A percentile compares a stretch with the other conserved stretches of the same genome.
Evolutionary conservation across 2,113 vertebrate genomes (phyloP).

Genomic region (Phrynocephalus versicolor): DNA sequence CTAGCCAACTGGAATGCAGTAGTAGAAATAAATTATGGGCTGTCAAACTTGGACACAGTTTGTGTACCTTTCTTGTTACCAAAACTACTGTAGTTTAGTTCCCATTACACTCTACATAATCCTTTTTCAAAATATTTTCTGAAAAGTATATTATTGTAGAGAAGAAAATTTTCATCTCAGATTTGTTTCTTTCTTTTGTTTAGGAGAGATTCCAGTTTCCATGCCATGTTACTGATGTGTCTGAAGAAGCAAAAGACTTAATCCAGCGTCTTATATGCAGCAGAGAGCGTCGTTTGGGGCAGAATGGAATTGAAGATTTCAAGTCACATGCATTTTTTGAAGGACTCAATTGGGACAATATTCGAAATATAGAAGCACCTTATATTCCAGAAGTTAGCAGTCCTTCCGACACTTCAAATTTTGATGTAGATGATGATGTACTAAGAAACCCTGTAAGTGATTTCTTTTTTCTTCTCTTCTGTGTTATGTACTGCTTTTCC

Average conservation of each 20-base stretch:
- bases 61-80: not conserved
- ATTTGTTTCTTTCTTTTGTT: not conserved
- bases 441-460: slow-evolving; percentile 90
- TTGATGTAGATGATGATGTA: slow-evolving; percentile 95
- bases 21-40: not conserved
- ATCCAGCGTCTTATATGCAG: slow-evolving; percentile 95
- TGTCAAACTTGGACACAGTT: not conserved
- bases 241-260: slow-evolving; percentile 93
- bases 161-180: not conserved
- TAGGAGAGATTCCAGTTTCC: slow-evolving; percentile 98
- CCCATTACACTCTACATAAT: not conserved
- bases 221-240: slow-evolving; percentile 89
- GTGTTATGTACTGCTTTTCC: not conserved
- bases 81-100: not conserved
- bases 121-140: not conserved
- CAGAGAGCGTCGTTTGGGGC: slow-evolving; percentile 87
- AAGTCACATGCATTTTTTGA: slow-evolving; percentile 90
- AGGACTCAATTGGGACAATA: slow-evolving; percentile 93
- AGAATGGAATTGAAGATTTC: slow-evolving; percentile 93
- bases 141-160: slow-evolving; percentile 4
- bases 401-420: slow-evolving; percentile 97
- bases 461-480: not conserved
- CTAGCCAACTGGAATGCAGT: not conserved
- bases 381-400: slow-evolving; percentile 98
- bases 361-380: slow-evolving; percentile 88